Percentiles rank a stretch among this genome's conserved stretches.
Evolutionary conservation across 2,888 invertebrate species (phyloP).

Genomic region (Mesorhabditis sp.): DNA sequence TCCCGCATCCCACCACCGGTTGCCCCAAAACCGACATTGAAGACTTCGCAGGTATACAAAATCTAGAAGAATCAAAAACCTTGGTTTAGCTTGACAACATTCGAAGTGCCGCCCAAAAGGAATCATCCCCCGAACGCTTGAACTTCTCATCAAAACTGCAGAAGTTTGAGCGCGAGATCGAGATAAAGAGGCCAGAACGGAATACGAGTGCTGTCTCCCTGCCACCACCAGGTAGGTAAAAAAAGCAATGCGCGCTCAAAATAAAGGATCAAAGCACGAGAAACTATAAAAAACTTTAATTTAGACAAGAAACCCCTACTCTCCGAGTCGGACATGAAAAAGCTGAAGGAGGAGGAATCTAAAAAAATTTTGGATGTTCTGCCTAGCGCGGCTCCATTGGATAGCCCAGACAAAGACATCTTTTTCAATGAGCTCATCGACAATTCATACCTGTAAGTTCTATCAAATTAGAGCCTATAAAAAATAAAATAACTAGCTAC

Average conservation of each 20-base stretch:
- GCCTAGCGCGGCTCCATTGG: neutral
- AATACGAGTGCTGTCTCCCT: neutral
- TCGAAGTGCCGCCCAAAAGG: neutral
- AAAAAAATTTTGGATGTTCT: constrained; percentile 67
- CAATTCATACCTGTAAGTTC: constrained; percentile 11
- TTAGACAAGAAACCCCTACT: constrained; percentile 26
- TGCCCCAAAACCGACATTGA: constrained; percentile 43
- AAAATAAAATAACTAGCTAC: neutral
- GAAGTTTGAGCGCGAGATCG: constrained; percentile 88
- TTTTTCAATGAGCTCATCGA: constrained; percentile 48
- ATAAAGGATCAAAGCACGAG: neutral
- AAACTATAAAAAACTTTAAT: constrained; percentile 8
- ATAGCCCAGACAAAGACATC: constrained; percentile 66
- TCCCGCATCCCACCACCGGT: constrained; percentile 60
- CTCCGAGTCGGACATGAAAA: constrained; percentile 72
- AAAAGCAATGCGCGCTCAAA: neutral
- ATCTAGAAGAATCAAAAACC: neutral
- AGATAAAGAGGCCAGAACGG: constrained; percentile 11
- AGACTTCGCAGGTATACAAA: constrained; percentile 13
- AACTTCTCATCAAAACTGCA: constrained; percentile 87
- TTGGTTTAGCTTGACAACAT: constrained; percentile 9
- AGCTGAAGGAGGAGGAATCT: constrained; percentile 88
- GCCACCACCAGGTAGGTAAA: constrained; percentile 16
- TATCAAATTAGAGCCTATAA: too few species aligned
- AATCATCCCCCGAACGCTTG: constrained; percentile 70